Conservation (phyloP, 2,113 vertebrate genomes). For the Catharus fuscescens region DNA sequence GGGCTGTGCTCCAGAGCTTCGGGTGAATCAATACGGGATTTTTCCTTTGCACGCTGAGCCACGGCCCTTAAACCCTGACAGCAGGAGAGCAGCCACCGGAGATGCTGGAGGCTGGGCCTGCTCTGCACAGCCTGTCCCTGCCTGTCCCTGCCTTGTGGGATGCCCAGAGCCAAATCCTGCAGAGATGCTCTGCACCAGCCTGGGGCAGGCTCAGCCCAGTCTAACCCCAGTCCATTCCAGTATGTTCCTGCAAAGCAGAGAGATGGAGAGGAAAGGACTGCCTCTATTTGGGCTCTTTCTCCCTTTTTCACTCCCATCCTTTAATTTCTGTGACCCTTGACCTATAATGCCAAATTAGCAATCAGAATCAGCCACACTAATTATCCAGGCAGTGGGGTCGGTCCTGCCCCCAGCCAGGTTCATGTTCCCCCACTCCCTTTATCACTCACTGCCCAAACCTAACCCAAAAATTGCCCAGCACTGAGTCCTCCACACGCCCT, state of each 20-base stretch:
- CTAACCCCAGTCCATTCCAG: neutral
- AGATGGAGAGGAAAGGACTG: neutral
- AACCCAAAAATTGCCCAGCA: rapidly evolving
- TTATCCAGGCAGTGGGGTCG: rapidly evolving
- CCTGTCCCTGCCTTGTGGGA: neutral
- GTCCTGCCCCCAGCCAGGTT: neutral
- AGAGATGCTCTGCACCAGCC: neutral
- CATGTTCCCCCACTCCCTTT: rapidly evolving
- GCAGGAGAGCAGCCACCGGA: neutral
- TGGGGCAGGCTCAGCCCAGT: neutral
- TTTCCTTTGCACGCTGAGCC: neutral
- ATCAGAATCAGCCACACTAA: neutral
- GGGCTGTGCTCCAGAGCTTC: conserved; percentile 65
- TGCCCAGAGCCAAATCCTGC: neutral
- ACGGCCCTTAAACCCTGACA: neutral
- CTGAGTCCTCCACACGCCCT: rapidly evolving
- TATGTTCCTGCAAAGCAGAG: neutral
- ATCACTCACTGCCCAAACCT: neutral
- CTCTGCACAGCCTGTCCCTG: neutral
- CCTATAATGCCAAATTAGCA: neutral
- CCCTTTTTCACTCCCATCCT: neutral
- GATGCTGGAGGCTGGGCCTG: neutral
- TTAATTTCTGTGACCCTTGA: neutral
- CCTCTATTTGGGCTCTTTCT: neutral
- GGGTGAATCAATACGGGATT: conserved; percentile 56